Conservation (phyloP, 2,888 invertebrate genomes). For the Lasioglossum figueresi region DNA sequence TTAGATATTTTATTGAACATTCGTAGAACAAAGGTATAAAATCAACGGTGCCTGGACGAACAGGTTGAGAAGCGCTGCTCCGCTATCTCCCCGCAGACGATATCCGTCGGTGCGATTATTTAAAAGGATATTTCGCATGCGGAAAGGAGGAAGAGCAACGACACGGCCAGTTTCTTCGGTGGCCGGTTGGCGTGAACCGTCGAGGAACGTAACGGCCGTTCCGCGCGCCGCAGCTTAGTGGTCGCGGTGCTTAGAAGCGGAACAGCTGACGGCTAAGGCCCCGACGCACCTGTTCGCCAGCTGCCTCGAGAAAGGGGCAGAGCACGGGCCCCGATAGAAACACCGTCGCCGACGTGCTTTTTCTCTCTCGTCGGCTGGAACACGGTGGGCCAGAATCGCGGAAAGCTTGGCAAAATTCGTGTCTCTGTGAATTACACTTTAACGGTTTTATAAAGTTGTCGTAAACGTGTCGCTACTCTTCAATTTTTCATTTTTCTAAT, state of each 20-base stretch:
- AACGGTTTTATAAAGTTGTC: too few relatives aligned
- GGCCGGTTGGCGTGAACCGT: constrained; percentile 38
- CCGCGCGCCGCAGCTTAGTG: constrained; percentile 58
- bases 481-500: too few relatives aligned
- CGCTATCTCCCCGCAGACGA: neutral
- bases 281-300: constrained; percentile 81
- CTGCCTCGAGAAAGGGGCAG: constrained; percentile 76
- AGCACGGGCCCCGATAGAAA: constrained; percentile 64
- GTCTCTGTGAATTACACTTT: neutral
- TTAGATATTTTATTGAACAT: too few relatives aligned
- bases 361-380: constrained; percentile 37
- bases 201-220: constrained; percentile 63
- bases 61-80: neutral
- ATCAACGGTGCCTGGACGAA: neutral
- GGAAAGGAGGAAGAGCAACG: constrained; percentile 24
- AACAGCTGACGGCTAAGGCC: constrained; percentile 79
- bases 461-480: too few relatives aligned
- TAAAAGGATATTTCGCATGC: constrained; percentile 33
- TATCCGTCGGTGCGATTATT: neutral
- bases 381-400: neutral
- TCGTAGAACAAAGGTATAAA: neutral
- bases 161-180: constrained; percentile 45
- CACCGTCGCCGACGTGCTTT: constrained; percentile 22
- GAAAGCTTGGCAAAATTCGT: neutral
- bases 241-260: constrained; percentile 62